These are phyloP conservation scores for Tadarida brasiliensis DNA, from an alignment of 2,797 vertebrate genomes.

Conservation along the genomic window DNA sequence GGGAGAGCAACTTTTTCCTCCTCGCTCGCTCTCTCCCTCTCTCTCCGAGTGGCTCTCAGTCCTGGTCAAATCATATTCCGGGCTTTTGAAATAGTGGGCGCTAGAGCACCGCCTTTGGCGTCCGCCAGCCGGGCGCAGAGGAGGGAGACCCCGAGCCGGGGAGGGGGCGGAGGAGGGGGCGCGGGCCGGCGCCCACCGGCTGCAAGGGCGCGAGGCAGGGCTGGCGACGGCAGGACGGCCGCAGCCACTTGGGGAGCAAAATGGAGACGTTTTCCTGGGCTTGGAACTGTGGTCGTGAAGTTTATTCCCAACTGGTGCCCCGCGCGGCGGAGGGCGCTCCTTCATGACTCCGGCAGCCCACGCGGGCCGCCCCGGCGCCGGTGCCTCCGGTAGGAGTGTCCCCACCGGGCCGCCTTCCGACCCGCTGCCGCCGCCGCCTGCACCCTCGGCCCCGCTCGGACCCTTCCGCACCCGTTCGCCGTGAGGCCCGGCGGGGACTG, in stretches of 20 bases:
- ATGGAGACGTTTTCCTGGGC: constrained; percentile 84
- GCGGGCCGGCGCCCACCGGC: constrained; percentile 78
- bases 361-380: constrained; percentile 3
- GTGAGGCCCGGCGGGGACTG: neutral
- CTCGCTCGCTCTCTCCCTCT: constrained; percentile 85
- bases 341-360: neutral
- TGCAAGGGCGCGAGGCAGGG: constrained; percentile 76
- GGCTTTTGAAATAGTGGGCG: constrained; percentile 97
- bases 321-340: constrained; percentile 65
- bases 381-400: neutral
- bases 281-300: constrained; percentile 58
- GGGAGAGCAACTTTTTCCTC: constrained; percentile 92
- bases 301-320: constrained; percentile 77
- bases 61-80: constrained; percentile 95
- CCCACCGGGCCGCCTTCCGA: neutral
- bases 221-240: constrained; percentile 63
- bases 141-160: constrained; percentile 81
- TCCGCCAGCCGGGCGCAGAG: constrained; percentile 83
- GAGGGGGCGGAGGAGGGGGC: constrained; percentile 77
- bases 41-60: constrained; percentile 91
- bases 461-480: neutral
- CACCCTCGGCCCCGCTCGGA: neutral
- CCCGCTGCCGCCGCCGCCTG: constrained; percentile 28
- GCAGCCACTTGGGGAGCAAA: constrained; percentile 86
- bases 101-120: constrained; percentile 91